phyloP scores from a whole-genome alignment of 2,797 vertebrate species.

The Sitta carolinensis region DNA sequence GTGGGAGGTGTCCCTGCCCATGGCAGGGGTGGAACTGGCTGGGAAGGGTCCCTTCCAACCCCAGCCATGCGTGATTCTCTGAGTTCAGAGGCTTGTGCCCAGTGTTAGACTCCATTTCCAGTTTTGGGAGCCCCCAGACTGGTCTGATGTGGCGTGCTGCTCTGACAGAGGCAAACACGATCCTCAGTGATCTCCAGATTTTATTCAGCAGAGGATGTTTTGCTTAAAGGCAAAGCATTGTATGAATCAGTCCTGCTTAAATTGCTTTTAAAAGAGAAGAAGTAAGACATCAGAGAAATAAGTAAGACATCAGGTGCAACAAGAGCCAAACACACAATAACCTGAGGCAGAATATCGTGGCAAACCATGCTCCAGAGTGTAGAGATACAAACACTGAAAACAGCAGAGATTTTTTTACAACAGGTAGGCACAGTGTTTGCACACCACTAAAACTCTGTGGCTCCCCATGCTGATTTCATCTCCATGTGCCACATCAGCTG shows the following conservation, averaged over 20 bases:
- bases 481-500: neutral
- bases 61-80: neutral
- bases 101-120: neutral
- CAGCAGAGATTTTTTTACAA: neutral
- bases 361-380: neutral
- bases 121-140: neutral
- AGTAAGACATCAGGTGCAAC: neutral
- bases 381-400: neutral
- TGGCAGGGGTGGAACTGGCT: neutral
- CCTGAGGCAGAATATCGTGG: neutral
- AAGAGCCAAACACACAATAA: neutral
- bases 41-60: neutral
- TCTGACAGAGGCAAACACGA: neutral
- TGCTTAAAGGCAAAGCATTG: slow-evolving; percentile 42
- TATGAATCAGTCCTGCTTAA: neutral
- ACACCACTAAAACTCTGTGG: neutral
- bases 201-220: slow-evolving; percentile 2
- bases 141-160: neutral
- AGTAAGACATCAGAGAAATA: neutral
- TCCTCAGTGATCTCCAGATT: neutral
- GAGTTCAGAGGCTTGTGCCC: neutral
- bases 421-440: neutral
- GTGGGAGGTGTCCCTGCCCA: neutral
- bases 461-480: neutral
- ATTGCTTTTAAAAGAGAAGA: neutral